Conservation (phyloP, 2,888 invertebrate species). For the Ichneumon xanthorius region DNA sequence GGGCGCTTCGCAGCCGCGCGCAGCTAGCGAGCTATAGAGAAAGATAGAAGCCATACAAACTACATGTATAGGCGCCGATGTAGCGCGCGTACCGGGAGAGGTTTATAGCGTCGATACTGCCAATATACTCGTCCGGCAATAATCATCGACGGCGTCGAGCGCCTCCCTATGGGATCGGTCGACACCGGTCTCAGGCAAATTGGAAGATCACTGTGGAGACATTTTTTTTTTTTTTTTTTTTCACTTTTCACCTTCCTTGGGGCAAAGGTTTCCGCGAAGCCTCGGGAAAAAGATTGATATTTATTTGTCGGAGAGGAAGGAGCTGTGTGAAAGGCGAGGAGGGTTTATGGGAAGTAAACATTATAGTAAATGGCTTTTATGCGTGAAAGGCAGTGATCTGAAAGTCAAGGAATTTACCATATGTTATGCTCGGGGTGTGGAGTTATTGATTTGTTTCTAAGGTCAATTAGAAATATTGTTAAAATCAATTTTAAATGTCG, state of each 20-base stretch:
- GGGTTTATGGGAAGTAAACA: too few species aligned
- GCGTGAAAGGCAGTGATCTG: too few species aligned
- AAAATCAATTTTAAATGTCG: too few species aligned
- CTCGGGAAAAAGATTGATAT: background rate
- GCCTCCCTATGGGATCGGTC: background rate
- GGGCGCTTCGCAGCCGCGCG: constrained; percentile 26
- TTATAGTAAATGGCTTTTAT: too few species aligned
- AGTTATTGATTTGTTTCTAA: too few species aligned
- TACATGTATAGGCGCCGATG: constrained; percentile 19
- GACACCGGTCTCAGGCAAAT: constrained; percentile 7
- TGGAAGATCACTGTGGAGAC: background rate
- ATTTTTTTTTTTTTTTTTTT: background rate
- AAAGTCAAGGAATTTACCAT: too few species aligned
- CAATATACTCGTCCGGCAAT: constrained; percentile 54
- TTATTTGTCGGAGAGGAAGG: background rate
- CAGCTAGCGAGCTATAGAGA: background rate
- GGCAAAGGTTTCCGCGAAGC: too few species aligned
- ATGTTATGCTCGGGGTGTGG: too few species aligned
- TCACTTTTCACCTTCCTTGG: background rate
- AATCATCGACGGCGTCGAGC: constrained; percentile 25
- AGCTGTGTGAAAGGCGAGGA: too few species aligned
- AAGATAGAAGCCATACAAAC: constrained; percentile 2
- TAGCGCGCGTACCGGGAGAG: constrained; percentile 24
- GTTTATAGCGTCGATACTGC: constrained; percentile 44
- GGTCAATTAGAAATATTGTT: too few species aligned